Percentiles rank a stretch among this genome's conserved stretches.
phyloP scores from a whole-genome alignment of 2,888 invertebrate species.

The Tetropium fuscum region DNA sequence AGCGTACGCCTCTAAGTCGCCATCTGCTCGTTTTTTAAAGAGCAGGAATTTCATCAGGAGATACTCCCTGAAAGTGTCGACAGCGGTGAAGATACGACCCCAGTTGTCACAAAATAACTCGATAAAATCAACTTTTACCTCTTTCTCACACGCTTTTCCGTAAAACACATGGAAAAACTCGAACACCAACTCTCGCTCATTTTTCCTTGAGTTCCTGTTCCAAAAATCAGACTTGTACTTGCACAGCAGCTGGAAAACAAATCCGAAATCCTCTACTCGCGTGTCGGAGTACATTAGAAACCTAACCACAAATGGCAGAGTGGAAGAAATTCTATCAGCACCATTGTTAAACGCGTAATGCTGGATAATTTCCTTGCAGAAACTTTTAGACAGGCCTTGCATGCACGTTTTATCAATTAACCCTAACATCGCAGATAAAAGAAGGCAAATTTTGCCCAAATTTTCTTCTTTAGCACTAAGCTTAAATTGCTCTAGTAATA shows the following conservation, averaged over 20 bases:
- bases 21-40: slow-evolving; percentile 8
- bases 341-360: background rate
- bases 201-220: background rate
- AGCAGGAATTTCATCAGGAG: slow-evolving; percentile 10
- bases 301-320: slow-evolving; percentile 6
- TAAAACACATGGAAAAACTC: slow-evolving; percentile 1
- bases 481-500: slow-evolving; percentile 1
- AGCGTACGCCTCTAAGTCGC: background rate
- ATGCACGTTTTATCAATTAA: slow-evolving; percentile 7
- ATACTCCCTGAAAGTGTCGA: slow-evolving; percentile 9
- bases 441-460: background rate
- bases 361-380: slow-evolving; percentile 14
- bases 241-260: slow-evolving; percentile 8
- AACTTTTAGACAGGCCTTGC: background rate
- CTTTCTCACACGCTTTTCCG: background rate
- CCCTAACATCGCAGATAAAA: background rate
- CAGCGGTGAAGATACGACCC: background rate
- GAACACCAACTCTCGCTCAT: background rate
- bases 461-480: background rate
- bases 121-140: background rate
- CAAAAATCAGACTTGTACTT: slow-evolving; percentile 9
- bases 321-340: background rate
- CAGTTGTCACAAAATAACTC: slow-evolving; percentile 1
- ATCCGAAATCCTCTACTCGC: background rate
- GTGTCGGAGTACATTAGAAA: background rate